Evolutionary conservation across 2,888 invertebrate species (phyloP).

Genomic region (Pristionchus entomophagus): DNA sequence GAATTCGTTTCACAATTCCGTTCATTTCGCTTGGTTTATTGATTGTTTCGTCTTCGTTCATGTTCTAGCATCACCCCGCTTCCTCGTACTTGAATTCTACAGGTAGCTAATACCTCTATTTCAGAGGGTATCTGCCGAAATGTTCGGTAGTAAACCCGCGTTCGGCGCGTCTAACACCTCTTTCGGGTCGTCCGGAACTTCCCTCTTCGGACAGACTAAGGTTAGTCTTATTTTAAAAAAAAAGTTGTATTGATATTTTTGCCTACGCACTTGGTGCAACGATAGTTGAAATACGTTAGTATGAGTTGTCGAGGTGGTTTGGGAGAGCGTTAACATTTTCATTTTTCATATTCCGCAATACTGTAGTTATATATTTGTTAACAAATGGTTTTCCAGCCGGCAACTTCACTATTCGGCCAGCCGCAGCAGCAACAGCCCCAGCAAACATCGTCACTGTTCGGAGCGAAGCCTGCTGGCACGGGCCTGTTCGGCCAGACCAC

Average conservation of each 20-base stretch:
- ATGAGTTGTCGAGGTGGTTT: no score
- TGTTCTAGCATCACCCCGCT: not conserved
- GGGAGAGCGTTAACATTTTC: no score
- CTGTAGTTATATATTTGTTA: not conserved
- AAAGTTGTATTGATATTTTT: not conserved
- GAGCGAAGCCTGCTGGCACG: conserved; percentile 51
- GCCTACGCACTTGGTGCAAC: no score
- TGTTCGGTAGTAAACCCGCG: conserved; percentile 44
- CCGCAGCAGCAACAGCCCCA: conserved; percentile 51
- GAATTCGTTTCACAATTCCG: conserved; percentile 1
- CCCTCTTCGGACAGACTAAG: conserved; percentile 51
- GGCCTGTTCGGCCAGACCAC: conserved; percentile 49
- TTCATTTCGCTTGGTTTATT: not conserved
- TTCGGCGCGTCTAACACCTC: conserved; percentile 29
- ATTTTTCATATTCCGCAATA: not conserved
- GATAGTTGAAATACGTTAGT: no score
- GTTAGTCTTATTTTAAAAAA: not conserved
- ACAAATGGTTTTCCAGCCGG: not conserved
- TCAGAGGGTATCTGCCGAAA: conserved; percentile 1
- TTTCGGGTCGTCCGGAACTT: conserved; percentile 40
- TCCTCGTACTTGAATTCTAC: not conserved
- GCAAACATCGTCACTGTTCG: conserved; percentile 53
- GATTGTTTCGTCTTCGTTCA: not conserved
- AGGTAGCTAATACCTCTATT: not conserved
- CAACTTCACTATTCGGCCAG: conserved; percentile 48